Conservation (phyloP, 1,140 invertebrate genomes). For the Papilio helenus region DNA sequence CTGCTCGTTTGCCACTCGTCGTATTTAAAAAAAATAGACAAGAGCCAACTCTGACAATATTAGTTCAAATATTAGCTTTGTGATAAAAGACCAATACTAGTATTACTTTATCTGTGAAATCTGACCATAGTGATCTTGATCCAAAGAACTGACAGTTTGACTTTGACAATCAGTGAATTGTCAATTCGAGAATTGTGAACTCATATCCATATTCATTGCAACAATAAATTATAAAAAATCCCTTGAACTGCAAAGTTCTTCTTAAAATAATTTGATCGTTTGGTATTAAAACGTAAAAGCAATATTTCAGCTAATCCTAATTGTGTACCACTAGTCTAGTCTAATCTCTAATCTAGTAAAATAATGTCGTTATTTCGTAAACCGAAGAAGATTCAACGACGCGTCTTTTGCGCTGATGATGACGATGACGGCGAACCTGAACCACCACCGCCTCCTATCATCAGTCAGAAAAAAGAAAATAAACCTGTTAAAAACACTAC, state of each 20-base stretch:
- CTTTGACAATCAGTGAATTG: too few species aligned
- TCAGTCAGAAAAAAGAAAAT: conserved; percentile 77
- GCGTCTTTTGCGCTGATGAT: conserved; percentile 90
- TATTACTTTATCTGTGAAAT: background rate
- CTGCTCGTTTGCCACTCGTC: too few species aligned
- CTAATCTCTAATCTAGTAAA: background rate
- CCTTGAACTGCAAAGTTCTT: background rate
- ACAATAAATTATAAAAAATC: background rate
- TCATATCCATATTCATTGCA: background rate
- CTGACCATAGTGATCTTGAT: background rate
- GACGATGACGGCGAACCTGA: conserved; percentile 86
- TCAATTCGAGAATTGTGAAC: background rate
- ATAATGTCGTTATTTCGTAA: conserved; percentile 94
- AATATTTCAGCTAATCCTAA: background rate
- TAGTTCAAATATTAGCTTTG: too few species aligned
- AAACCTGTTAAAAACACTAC: conserved; percentile 84
- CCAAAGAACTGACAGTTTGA: background rate
- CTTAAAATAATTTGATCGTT: background rate
- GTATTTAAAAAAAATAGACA: too few species aligned
- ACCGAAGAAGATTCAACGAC: conserved; percentile 92
- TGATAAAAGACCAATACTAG: background rate
- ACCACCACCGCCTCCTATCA: conserved; percentile 69
- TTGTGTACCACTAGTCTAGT: background rate
- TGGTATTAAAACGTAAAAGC: background rate
- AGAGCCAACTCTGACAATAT: background rate